These are phyloP conservation scores for Drosophila lini DNA, from an alignment of 1,140 invertebrate species.

Conservation along the genomic window DNA sequence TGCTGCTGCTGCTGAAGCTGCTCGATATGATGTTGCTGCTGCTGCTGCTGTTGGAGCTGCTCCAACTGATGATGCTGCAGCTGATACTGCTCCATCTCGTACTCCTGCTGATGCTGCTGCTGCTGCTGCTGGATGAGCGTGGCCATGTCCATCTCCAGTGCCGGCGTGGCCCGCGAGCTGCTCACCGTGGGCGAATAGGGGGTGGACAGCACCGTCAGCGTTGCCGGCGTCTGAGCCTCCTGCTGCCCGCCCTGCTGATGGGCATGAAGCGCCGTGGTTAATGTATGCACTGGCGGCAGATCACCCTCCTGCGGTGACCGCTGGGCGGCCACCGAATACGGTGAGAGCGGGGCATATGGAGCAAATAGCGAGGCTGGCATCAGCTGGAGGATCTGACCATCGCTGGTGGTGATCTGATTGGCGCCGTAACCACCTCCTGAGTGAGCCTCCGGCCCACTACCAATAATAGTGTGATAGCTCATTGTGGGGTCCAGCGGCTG, in stretches of 20 bases:
- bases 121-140: slow-evolving; percentile 53
- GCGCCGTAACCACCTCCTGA: neutral
- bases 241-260: slow-evolving; percentile 56
- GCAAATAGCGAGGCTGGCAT: slow-evolving; percentile 62
- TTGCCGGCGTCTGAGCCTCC: slow-evolving; percentile 54
- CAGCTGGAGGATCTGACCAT: slow-evolving; percentile 71
- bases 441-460: slow-evolving; percentile 55
- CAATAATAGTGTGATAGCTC: slow-evolving; percentile 85
- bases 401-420: slow-evolving; percentile 49
- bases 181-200: slow-evolving; percentile 77
- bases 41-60: slow-evolving; percentile 39
- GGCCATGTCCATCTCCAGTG: slow-evolving; percentile 65
- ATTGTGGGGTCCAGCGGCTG: slow-evolving; percentile 82
- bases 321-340: slow-evolving; percentile 68
- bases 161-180: slow-evolving; percentile 66
- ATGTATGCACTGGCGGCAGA: slow-evolving; percentile 71
- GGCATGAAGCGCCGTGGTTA: slow-evolving; percentile 61
- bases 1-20: slow-evolving; percentile 35
- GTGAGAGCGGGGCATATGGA: slow-evolving; percentile 60
- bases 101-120: slow-evolving; percentile 49
- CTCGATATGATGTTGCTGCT: slow-evolving; percentile 25
- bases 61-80: slow-evolving; percentile 47
- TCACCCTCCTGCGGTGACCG: slow-evolving; percentile 79
- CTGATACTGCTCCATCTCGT: slow-evolving; percentile 43
- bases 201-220: slow-evolving; percentile 61